These are phyloP conservation scores for Carabus problematicus DNA, from an alignment of 2,888 invertebrate species.

Conservation along the genomic window DNA sequence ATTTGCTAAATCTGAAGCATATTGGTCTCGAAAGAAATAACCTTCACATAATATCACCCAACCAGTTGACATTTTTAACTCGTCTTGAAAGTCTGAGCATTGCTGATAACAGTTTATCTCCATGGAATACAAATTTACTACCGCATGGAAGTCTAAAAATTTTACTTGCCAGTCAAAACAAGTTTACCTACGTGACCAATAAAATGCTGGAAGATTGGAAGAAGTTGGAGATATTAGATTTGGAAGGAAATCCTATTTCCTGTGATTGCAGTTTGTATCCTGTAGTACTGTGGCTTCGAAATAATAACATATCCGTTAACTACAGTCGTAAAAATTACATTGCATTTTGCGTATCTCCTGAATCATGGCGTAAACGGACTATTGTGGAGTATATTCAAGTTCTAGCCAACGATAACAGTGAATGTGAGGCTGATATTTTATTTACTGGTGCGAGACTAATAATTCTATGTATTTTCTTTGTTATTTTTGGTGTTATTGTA, in stretches of 20 bases:
- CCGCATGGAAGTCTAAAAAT: conserved; percentile 58
- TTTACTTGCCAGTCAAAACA: conserved; percentile 63
- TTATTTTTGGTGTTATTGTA: neutral
- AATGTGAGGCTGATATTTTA: too few relatives aligned
- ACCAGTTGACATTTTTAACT: conserved; percentile 60
- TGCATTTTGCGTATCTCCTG: conserved; percentile 3
- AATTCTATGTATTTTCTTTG: too few relatives aligned
- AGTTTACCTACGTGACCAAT: conserved; percentile 63
- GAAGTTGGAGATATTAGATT: conserved; percentile 59
- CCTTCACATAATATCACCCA: conserved; percentile 59
- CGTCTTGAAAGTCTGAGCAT: conserved; percentile 61
- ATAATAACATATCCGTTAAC: neutral
- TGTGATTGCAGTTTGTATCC: conserved; percentile 60
- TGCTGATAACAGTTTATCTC: conserved; percentile 62
- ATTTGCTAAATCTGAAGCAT: conserved; percentile 62
- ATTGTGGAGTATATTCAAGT: neutral
- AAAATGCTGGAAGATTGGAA: conserved; percentile 66
- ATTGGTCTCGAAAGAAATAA: conserved; percentile 63
- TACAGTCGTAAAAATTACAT: neutral
- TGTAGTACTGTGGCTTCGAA: neutral
- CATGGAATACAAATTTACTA: conserved; percentile 65
- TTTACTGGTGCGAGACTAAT: too few relatives aligned
- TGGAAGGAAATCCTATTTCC: conserved; percentile 64
- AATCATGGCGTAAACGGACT: neutral
- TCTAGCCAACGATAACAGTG: too few relatives aligned